Conservation (phyloP, 2,888 invertebrate species). For the Atethmia centrago region DNA sequence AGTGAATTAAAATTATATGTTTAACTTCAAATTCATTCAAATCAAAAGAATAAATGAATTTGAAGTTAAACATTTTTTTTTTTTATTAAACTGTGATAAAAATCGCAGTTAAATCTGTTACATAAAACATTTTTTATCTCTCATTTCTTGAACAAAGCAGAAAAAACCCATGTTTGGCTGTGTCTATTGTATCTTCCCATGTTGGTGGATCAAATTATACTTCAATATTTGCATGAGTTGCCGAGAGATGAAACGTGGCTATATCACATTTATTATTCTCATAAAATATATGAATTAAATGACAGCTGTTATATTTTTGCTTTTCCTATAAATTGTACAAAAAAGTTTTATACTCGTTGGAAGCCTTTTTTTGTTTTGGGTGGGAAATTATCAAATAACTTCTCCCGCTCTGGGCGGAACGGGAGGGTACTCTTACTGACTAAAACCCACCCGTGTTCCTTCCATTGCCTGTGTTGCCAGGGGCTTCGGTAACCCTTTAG, state of each 20-base stretch:
- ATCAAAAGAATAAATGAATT: too few relatives aligned
- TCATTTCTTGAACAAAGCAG: conserved; percentile 24
- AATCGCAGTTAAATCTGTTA: neutral
- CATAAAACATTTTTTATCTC: neutral
- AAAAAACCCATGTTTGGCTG: conserved; percentile 1
- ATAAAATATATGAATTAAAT: neutral
- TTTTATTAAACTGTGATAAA: too few relatives aligned
- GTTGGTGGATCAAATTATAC: conserved; percentile 32
- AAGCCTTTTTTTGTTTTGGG: too few relatives aligned
- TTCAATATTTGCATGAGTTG: conserved; percentile 46
- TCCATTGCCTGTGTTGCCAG: too few relatives aligned
- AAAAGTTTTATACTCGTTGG: neutral
- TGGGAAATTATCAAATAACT: too few relatives aligned
- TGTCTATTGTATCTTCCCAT: conserved; percentile 16
- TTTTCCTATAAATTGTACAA: neutral
- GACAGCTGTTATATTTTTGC: neutral
- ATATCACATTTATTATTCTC: conserved; percentile 14
- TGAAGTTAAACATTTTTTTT: too few relatives aligned
- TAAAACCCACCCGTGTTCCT: too few relatives aligned
- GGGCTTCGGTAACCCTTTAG: too few relatives aligned
- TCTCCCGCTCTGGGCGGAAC: too few relatives aligned
- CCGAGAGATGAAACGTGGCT: conserved; percentile 1
- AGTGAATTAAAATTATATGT: neutral
- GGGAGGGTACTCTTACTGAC: too few relatives aligned
- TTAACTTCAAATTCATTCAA: neutral